Evolutionary conservation across 1,140 invertebrate genomes (phyloP).

Genomic region (Pachyrhynchus sulphureomaculatus): DNA sequence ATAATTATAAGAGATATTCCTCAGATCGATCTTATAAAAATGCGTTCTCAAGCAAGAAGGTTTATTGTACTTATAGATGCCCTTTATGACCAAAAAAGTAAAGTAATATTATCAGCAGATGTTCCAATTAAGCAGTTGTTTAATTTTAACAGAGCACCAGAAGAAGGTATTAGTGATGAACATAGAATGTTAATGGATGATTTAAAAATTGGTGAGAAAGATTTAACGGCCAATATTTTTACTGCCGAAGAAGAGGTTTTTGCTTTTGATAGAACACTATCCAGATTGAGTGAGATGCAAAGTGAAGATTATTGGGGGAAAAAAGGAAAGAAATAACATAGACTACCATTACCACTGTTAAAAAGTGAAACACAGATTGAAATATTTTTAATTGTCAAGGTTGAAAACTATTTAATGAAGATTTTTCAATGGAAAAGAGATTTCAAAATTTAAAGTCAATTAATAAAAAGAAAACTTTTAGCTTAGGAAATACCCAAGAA

Average conservation of each 20-base stretch:
- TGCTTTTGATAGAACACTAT: constrained; percentile 92
- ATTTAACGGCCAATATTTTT: constrained; percentile 85
- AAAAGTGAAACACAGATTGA: no score
- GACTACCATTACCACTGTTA: no score
- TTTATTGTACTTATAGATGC: constrained; percentile 98
- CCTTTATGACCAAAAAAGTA: constrained; percentile 91
- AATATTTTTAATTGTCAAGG: no score
- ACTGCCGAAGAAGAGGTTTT: constrained; percentile 97
- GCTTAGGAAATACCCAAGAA: no score
- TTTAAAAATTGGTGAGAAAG: constrained; percentile 67
- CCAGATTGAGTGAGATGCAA: constrained; percentile 93
- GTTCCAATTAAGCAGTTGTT: constrained; percentile 77
- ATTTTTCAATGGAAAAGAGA: no score
- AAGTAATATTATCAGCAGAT: constrained; percentile 68
- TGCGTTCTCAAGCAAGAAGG: constrained; percentile 81
- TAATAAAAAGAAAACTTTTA: no score
- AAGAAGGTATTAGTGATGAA: constrained; percentile 64
- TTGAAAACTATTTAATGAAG: no score
- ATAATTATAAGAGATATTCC: constrained; percentile 91
- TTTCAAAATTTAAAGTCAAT: no score
- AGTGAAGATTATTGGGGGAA: constrained; percentile 82
- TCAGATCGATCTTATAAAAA: constrained; percentile 69
- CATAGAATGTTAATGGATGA: constrained; percentile 92
- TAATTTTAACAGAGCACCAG: constrained; percentile 55
- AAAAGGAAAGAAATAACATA: constrained; percentile 24